Evolutionary conservation across 2,113 vertebrate genomes (phyloP), one percentile per base, ranked within the genome.

Genomic region (Colistium nudipinnis): DNA sequence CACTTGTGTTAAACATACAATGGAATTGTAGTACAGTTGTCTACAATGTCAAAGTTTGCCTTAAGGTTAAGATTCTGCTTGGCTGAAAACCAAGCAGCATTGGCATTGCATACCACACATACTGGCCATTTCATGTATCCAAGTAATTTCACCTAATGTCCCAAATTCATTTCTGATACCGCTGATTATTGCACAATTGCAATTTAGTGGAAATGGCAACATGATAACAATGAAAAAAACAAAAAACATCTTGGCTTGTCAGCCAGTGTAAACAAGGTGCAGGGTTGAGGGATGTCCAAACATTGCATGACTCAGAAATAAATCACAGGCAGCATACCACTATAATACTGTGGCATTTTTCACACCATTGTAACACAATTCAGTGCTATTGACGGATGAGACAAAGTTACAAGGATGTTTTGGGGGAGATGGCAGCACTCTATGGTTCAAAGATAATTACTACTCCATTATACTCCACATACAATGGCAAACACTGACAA

Each of bases 401-500:
- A 38, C 65, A 36, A 12, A 30, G 20, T 17, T 24, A 36, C 25
- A 63, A 49, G 51, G 25, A 59, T 35, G 28, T 43, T 39, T 20
- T 47, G 11, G 54, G 51, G 28, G 24, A 38, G 7, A 38, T 54
- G 12, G 43, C 12, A 47, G 36, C 55, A 24, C 61, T 45, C 17
- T 65, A 59, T 9, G 11, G 53, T 48, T 62, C 45, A 63, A 30
- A 62, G 69, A 65, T 55, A 59, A 73, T 56, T 33, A 44, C 39
- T 27, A 14, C 61, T 53, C 7, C 12, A 66, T 30, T 62, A n/a
- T n/a, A n/a, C n/a, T 22, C 19, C 44, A 22, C 2, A 19, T 6
- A 44, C 3, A 44, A 19, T 47, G 45, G 24, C 20, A 44, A 20
- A 24, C 10, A 47, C 22, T 13, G 17, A 25, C 16, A 30, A n/a